A percentile compares a stretch with the other conserved stretches of the same genome.
phyloP scores from a whole-genome alignment of 2,888 invertebrate genomes.

The Hirtodrosophila histrioides region DNA sequence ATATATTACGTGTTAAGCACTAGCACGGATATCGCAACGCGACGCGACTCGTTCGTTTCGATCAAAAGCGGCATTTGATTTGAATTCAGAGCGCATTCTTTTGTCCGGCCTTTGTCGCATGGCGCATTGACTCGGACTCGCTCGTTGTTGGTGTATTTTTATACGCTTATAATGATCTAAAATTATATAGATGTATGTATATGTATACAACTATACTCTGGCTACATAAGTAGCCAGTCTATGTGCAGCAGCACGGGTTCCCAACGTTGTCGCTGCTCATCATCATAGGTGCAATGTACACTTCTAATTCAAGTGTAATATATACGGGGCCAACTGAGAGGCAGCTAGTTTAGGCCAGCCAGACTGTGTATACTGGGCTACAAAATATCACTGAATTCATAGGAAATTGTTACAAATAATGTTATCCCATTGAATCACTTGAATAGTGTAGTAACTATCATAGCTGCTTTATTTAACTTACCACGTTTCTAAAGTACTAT shows the following conservation, averaged over 20 bases:
- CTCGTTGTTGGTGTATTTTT: slow-evolving; percentile 66
- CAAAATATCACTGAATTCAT: too few species aligned
- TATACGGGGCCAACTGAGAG: slow-evolving; percentile 48
- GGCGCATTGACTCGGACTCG: slow-evolving; percentile 40
- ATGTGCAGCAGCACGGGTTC: slow-evolving; percentile 32
- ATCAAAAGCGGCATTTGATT: slow-evolving; percentile 75
- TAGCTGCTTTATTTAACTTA: too few species aligned
- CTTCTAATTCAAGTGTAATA: slow-evolving; percentile 75
- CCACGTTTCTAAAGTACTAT: too few species aligned
- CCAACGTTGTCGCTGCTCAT: slow-evolving; percentile 49
- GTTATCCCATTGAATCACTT: too few species aligned
- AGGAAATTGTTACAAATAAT: too few species aligned
- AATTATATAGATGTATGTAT: slow-evolving; percentile 62
- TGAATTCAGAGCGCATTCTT: slow-evolving; percentile 72
- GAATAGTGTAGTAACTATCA: too few species aligned
- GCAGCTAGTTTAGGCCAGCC: slow-evolving; percentile 41
- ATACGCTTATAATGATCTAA: slow-evolving; percentile 74
- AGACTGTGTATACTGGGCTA: slow-evolving; percentile 12
- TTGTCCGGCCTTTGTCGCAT: slow-evolving; percentile 66
- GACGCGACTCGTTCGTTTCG: slow-evolving; percentile 65
- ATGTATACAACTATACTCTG: slow-evolving; percentile 11
- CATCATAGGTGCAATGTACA: slow-evolving; percentile 63
- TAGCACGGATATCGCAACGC: slow-evolving; percentile 21
- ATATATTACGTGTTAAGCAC: slow-evolving; percentile 30
- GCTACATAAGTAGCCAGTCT: slow-evolving; percentile 47